Conservation (phyloP, 2,797 vertebrate genomes). For the Fistularia tabacaria region DNA sequence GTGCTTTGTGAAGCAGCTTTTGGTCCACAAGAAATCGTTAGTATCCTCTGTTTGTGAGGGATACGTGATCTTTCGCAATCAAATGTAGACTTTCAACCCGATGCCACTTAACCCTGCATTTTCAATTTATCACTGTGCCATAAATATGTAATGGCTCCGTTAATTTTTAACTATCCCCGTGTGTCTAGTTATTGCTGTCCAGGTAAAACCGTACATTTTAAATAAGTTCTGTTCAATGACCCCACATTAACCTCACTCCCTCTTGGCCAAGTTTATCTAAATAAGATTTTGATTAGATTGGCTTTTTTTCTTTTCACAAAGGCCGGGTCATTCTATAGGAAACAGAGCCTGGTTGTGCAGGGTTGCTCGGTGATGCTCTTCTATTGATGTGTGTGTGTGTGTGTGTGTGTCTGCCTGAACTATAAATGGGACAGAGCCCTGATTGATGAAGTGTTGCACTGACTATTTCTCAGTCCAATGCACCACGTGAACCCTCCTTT, state of each 20-base stretch:
- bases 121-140: constrained; percentile 12
- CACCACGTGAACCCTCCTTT: no score
- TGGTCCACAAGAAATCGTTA: no score
- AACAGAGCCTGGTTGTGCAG: no score
- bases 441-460: constrained; percentile 32
- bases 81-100: no score
- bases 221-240: constrained; percentile 10
- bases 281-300: constrained; percentile 5
- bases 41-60: no score
- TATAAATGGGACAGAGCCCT: background rate
- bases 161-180: constrained; percentile 38
- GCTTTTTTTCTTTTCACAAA: background rate
- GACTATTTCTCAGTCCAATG: constrained; percentile 4
- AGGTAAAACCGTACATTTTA: constrained; percentile 18
- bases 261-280: constrained; percentile 10
- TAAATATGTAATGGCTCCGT: constrained; percentile 42
- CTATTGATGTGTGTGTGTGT: no score
- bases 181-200: constrained; percentile 30
- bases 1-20: no score
- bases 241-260: constrained; percentile 13
- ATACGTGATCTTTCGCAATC: no score
- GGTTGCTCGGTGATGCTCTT: no score
- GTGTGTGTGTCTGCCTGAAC: no score
- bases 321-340: no score
- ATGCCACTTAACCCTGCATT: constrained; percentile 28